Percentiles rank a stretch among this genome's conserved stretches.
phyloP scores from a whole-genome alignment of 1,140 invertebrate genomes.

The Euura saliciscinereae region DNA sequence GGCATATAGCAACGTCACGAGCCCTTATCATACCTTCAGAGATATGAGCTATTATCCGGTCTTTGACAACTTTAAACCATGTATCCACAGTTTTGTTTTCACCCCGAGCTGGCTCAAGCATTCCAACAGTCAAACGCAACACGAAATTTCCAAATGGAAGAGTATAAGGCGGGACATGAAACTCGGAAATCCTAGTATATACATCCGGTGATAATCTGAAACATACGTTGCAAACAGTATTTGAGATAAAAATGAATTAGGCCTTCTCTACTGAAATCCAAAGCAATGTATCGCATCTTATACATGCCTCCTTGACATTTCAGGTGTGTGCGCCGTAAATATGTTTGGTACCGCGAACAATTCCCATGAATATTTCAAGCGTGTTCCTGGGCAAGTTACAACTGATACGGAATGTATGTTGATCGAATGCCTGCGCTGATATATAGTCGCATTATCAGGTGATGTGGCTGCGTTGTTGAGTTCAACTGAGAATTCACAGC shows the following conservation, averaged over 20 bases:
- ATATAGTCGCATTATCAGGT: conserved; percentile 4
- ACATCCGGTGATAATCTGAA: neutral
- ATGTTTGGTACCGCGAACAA: neutral
- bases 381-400: conserved; percentile 1
- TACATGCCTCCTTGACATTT: conserved; percentile 5
- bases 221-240: neutral
- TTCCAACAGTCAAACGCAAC: neutral
- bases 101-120: neutral
- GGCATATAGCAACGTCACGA: neutral
- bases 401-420: neutral
- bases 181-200: neutral
- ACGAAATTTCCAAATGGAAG: neutral
- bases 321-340: neutral
- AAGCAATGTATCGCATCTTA: no score
- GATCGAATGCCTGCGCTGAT: conserved; percentile 8
- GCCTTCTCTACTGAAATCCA: no score
- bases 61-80: conserved; percentile 10
- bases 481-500: neutral
- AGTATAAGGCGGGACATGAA: neutral
- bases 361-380: conserved; percentile 9
- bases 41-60: conserved; percentile 6
- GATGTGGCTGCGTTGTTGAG: neutral
- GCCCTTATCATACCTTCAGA: conserved; percentile 8
- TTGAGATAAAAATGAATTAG: no score
- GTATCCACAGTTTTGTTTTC: neutral